Evolutionary conservation across 53 echinoderm and acorn worm species (phyloP).

Genomic region (Crossaster papposus): DNA sequence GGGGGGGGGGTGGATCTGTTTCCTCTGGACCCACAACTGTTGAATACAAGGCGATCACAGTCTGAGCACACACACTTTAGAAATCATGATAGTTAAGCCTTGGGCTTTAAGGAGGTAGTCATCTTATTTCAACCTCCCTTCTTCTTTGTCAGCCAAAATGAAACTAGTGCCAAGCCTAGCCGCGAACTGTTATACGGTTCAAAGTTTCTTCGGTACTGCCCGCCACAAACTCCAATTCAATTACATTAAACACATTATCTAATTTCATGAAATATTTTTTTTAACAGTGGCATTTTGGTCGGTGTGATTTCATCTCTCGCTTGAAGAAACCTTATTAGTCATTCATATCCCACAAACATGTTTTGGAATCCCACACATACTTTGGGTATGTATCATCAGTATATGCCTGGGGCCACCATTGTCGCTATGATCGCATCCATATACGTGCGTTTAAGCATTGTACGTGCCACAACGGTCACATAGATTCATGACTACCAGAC

Average conservation of each 20-base stretch:
- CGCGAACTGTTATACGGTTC: background rate
- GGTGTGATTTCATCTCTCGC: background rate
- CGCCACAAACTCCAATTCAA: too few species aligned
- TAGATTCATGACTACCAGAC: background rate
- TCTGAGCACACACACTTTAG: background rate
- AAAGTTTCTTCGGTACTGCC: background rate
- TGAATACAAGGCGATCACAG: background rate
- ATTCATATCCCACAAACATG: background rate
- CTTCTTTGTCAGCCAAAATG: background rate
- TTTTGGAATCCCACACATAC: constrained; percentile 9
- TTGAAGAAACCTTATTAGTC: constrained; percentile 24
- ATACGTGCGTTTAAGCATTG: too few species aligned
- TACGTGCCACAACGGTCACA: background rate
- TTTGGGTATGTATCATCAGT: background rate
- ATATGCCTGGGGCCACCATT: constrained; percentile 4
- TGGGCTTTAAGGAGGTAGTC: background rate
- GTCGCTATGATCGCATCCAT: background rate
- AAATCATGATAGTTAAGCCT: background rate
- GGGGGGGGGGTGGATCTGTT: background rate
- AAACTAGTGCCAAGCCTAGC: background rate
- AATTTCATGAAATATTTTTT: background rate
- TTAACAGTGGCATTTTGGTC: background rate
- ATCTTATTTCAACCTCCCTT: background rate
- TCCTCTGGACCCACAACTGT: background rate
- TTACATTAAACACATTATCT: too few species aligned